Evolutionary conservation across 53 echinoderm and acorn worm genomes (phyloP).

Genomic region (Stichopus horrens): DNA sequence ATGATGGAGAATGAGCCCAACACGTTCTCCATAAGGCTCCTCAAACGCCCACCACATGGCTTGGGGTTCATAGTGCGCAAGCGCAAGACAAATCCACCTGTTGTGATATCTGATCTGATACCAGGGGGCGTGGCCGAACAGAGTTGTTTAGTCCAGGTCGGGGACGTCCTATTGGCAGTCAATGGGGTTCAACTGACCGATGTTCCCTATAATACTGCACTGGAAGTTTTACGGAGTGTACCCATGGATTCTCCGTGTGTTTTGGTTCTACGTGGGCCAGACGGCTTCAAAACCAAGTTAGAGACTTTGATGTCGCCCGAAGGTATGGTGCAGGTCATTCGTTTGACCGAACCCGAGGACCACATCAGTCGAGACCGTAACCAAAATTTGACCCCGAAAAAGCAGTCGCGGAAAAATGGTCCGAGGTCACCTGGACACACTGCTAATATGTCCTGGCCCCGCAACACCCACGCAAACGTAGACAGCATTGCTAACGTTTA

Average conservation of each 20-base stretch:
- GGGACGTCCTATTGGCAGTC: constrained; percentile 89
- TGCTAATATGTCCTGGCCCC: constrained; percentile 71
- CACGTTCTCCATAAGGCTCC: constrained; percentile 90
- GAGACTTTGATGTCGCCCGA: constrained; percentile 87
- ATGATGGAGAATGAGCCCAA: constrained; percentile 90
- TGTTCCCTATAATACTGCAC: constrained; percentile 92
- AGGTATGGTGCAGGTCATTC: constrained; percentile 78
- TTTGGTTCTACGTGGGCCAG: constrained; percentile 87
- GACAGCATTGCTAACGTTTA: constrained; percentile 57
- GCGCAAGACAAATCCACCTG: constrained; percentile 94
- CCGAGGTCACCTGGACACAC: constrained; percentile 68
- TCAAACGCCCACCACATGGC: constrained; percentile 92
- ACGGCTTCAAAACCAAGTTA: constrained; percentile 81
- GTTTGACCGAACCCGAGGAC: constrained; percentile 69
- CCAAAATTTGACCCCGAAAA: constrained; percentile 63
- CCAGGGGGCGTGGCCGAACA: constrained; percentile 95
- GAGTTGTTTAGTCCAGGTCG: constrained; percentile 80
- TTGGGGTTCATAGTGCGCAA: constrained; percentile 96
- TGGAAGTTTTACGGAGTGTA: constrained; percentile 93
- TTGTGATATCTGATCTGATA: constrained; percentile 91
- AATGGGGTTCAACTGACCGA: constrained; percentile 93
- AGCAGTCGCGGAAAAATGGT: constrained; percentile 68
- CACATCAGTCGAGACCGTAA: constrained; percentile 37
- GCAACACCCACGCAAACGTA: constrained; percentile 66
- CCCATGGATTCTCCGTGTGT: constrained; percentile 95